Evolutionary conservation across 1,140 invertebrate species (phyloP).

Genomic region (Atta cephalotes): DNA sequence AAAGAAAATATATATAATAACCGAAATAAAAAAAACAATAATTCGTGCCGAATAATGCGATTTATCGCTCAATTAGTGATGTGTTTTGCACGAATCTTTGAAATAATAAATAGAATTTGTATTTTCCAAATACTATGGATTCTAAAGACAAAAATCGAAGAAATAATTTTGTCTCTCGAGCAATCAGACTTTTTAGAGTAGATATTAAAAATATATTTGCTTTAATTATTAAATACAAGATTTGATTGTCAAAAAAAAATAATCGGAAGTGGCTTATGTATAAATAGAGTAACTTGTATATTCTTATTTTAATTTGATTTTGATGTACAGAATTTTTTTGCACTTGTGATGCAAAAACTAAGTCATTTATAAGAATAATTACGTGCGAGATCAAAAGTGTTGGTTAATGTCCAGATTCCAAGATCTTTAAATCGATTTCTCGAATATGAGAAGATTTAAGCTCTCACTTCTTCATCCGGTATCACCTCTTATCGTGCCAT

Average conservation of each 20-base stretch:
- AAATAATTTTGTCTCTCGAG: background rate
- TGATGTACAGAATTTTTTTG: background rate
- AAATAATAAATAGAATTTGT: conserved; percentile 15
- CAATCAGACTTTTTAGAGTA: background rate
- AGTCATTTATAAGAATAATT: conserved; percentile 22
- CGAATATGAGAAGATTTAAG: conserved; percentile 40
- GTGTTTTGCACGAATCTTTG: background rate
- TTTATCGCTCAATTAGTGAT: conserved; percentile 26
- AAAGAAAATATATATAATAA: background rate
- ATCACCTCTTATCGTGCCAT: conserved; percentile 21
- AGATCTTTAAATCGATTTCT: conserved; percentile 47
- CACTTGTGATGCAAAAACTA: background rate
- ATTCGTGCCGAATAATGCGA: background rate
- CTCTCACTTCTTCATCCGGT: background rate
- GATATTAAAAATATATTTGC: background rate
- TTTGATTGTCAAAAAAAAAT: background rate
- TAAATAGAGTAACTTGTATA: background rate
- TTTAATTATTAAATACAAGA: background rate
- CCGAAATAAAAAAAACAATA: background rate
- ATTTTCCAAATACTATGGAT: background rate
- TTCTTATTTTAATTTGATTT: conserved; percentile 1
- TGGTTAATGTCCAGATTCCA: conserved; percentile 14
- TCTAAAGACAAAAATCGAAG: background rate
- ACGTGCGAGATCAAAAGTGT: conserved; percentile 9
- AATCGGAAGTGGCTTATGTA: background rate